These are phyloP conservation scores for Hapalemur alaotrensis DNA, from an alignment of 2,797 vertebrate species.

Conservation along the genomic window DNA sequence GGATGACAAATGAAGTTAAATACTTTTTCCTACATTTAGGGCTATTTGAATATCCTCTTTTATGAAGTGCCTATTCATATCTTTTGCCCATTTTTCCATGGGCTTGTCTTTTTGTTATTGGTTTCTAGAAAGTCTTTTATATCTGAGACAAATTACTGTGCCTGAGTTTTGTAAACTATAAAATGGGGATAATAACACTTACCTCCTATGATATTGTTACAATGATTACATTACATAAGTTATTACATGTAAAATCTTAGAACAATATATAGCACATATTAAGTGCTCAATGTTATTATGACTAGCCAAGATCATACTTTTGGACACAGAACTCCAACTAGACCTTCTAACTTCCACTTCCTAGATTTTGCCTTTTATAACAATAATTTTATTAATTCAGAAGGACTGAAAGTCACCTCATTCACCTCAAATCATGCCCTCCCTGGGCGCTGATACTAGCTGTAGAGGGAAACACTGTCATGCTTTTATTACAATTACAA, in stretches of 20 bases:
- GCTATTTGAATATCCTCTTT: not conserved
- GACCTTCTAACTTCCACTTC: not conserved
- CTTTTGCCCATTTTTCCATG: not conserved
- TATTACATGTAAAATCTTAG: not conserved
- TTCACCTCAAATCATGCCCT: fast-evolving
- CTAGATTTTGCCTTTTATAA: not conserved
- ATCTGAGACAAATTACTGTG: not conserved
- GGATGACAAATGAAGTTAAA: not conserved
- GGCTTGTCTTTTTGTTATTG: not conserved
- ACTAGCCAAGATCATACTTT: not conserved
- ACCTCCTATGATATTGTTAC: not conserved
- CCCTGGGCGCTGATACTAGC: no score
- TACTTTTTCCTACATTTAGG: not conserved
- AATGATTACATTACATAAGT: not conserved
- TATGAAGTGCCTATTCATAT: not conserved
- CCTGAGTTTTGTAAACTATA: not conserved
- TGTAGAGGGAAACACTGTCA: not conserved
- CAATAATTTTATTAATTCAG: not conserved
- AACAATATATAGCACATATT: fast-evolving
- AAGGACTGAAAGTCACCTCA: not conserved
- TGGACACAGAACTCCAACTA: not conserved
- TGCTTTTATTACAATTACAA: no score
- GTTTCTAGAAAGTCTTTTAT: not conserved
- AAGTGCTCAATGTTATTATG: not conserved
- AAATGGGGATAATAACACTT: not conserved